phyloP scores from a whole-genome alignment of 2,113 vertebrate genomes.

The Embiotoca jacksoni region DNA sequence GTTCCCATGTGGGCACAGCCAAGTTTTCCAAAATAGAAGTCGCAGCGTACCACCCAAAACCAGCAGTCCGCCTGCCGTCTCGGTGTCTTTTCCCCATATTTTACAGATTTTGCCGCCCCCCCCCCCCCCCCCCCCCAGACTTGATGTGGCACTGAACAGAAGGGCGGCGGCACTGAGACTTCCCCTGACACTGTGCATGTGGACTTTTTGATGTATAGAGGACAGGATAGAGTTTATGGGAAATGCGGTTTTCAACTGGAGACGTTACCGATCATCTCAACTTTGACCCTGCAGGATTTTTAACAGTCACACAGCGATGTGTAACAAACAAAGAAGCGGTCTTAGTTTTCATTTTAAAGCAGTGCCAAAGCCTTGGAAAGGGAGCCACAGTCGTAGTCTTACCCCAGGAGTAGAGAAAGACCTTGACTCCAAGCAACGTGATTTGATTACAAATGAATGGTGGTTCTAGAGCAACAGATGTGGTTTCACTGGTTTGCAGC shows the following conservation, averaged over 20 bases:
- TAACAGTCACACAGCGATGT: neutral
- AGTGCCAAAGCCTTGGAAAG: neutral
- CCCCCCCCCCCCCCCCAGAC: conserved; percentile 28
- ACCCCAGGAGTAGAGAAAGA: neutral
- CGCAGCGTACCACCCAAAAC: conserved; percentile 72
- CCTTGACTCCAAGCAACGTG: conserved; percentile 31
- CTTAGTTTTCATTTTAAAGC: conserved; percentile 18
- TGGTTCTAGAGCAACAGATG: conserved; percentile 41
- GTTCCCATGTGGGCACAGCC: conserved; percentile 57
- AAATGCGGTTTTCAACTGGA: neutral
- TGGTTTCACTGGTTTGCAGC: conserved; percentile 49
- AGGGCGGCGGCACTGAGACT: conserved; percentile 41
- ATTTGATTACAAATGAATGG: conserved; percentile 39
- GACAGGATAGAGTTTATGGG: conserved; percentile 10
- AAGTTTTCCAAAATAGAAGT: conserved; percentile 74
- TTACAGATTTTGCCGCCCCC: conserved; percentile 60
- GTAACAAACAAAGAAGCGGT: neutral
- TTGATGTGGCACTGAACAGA: conserved; percentile 58
- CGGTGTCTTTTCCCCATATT: conserved; percentile 47
- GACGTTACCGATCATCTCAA: neutral
- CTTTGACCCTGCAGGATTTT: neutral
- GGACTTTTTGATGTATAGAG: conserved; percentile 10
- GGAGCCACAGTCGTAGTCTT: neutral
- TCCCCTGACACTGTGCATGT: conserved; percentile 27
- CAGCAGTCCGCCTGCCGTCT: conserved; percentile 55